Base-by-base conservation (phyloP, 2,797 vertebrate species). In the Platyrinchus mystaceus region DNA sequence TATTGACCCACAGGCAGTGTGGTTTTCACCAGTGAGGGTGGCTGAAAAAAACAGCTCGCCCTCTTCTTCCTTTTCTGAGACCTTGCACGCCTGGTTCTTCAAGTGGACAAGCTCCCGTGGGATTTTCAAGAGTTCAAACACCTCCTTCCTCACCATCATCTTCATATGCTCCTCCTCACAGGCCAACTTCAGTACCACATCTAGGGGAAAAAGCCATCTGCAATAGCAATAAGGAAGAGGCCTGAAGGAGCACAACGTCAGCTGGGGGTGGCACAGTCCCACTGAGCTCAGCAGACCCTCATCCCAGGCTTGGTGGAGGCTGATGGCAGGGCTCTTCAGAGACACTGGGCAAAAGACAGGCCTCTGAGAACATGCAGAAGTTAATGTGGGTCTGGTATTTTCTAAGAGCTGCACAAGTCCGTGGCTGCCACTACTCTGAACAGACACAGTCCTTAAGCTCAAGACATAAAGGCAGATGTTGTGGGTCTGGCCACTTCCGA, bases 91-190 rank as follows among this genome's bases (percentile, higher is more conserved):
- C 5, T 49, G 32, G 49, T 89, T 96, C 86, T 43, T 95, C 89
- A 97, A 55, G 66, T 96, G 97, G 47, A 97, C 91, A 36, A 76
- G 52, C 7, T 87, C 74, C 44, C 3, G 27, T 0, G 95, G 95
- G 50, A 97, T 93, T 87, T 87, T 96, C 82, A 97, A 41, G 43
- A 85, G 58, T 34, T 97, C 87, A 73, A 97, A 97, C 26, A 84
- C 96, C 52, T 96, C 97, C 90, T 96, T 97, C 53, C 94, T 96
- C 77, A 98, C 94, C 91, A 95, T 92, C 87, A 98, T 97, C 84
- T 85, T 96, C 96, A 98, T 98, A 39, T 84, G 79, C 26, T 96
- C 96, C 36, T 97, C 93, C 60, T 97, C 93, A 0, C 97, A 98
- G 36, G 87, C 37, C 87, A 98, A 58, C 46, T 96, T 97, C 71